Percentiles rank a stretch among this genome's conserved stretches.
These are phyloP conservation scores for Habropoda laboriosa DNA, from an alignment of 1,140 invertebrate species.

Conservation along the genomic window DNA sequence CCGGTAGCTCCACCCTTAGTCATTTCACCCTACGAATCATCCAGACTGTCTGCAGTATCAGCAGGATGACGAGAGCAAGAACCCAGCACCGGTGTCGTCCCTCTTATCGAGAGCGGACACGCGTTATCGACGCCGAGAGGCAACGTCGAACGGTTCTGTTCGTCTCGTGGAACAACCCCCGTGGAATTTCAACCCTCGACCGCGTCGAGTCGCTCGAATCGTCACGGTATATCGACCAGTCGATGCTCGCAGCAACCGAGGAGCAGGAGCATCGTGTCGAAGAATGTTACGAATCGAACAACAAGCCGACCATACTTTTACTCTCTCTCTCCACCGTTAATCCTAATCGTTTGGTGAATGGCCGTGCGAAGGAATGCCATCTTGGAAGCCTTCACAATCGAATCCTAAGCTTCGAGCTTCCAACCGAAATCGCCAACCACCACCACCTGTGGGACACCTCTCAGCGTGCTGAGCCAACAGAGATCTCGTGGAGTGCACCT, in stretches of 20 bases:
- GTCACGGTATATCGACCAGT: slow-evolving; percentile 77
- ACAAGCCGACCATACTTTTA: slow-evolving; percentile 6
- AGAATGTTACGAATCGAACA: slow-evolving; percentile 54
- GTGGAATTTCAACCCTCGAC: slow-evolving; percentile 57
- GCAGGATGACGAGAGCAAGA: not conserved
- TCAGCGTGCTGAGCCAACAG: slow-evolving; percentile 49
- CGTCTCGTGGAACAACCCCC: slow-evolving; percentile 31
- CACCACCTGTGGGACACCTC: slow-evolving; percentile 66
- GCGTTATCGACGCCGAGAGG: slow-evolving; percentile 53
- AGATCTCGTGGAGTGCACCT: slow-evolving; percentile 38
- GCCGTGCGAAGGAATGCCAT: slow-evolving; percentile 2
- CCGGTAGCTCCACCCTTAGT: slow-evolving; percentile 50
- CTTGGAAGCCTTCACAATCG: not conserved
- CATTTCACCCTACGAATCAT: not conserved
- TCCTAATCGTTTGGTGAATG: not conserved
- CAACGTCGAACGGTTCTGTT: slow-evolving; percentile 39
- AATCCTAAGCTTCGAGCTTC: not conserved
- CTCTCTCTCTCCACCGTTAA: not conserved
- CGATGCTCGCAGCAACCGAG: slow-evolving; percentile 72
- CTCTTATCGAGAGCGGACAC: slow-evolving; percentile 44
- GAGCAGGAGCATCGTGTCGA: slow-evolving; percentile 65
- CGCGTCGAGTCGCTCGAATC: slow-evolving; percentile 75
- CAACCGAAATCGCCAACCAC: slow-evolving; percentile 10
- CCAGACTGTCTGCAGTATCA: slow-evolving; percentile 40
- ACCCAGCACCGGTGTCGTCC: not conserved